A percentile compares a stretch with the other conserved stretches of the same genome.
These are phyloP conservation scores for Drosophila nr. perissopoda DNA, from an alignment of 2,888 invertebrate species.

Conservation along the genomic window DNA sequence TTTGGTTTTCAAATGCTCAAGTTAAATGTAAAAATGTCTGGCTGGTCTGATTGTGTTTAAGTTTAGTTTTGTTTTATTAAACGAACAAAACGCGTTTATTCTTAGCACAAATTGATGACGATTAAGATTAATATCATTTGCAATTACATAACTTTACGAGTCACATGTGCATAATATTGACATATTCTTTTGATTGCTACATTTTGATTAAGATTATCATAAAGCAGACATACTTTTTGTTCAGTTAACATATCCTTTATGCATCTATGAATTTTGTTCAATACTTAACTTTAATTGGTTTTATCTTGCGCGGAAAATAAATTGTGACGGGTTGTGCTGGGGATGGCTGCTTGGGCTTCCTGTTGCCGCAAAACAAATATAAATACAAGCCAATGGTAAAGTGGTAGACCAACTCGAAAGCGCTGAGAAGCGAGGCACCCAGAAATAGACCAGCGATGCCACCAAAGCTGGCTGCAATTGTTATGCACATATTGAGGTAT, in stretches of 20 bases:
- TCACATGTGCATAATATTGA: background rate
- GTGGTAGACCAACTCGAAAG: slow-evolving; percentile 84
- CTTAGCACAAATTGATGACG: background rate
- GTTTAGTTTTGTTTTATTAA: background rate
- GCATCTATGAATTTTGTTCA: background rate
- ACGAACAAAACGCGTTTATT: background rate
- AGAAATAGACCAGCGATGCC: slow-evolving; percentile 86
- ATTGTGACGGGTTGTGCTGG: slow-evolving; percentile 27
- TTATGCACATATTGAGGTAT: slow-evolving; percentile 16
- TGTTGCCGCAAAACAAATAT: slow-evolving; percentile 42
- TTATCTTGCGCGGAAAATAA: slow-evolving; percentile 46
- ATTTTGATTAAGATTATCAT: background rate
- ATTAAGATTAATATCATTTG: background rate
- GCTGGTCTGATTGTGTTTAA: background rate
- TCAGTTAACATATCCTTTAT: background rate
- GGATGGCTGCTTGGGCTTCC: slow-evolving; percentile 13
- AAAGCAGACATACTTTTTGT: background rate
- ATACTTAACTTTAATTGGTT: slow-evolving; percentile 42
- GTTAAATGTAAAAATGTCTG: background rate
- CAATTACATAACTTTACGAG: background rate
- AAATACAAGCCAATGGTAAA: slow-evolving; percentile 79
- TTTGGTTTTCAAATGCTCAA: background rate
- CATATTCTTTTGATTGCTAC: background rate
- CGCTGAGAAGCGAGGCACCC: slow-evolving; percentile 85
- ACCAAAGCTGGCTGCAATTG: slow-evolving; percentile 84